Base-by-base conservation (phyloP, 2,797 vertebrate genomes). In the Pangasius mekongensis region DNA sequence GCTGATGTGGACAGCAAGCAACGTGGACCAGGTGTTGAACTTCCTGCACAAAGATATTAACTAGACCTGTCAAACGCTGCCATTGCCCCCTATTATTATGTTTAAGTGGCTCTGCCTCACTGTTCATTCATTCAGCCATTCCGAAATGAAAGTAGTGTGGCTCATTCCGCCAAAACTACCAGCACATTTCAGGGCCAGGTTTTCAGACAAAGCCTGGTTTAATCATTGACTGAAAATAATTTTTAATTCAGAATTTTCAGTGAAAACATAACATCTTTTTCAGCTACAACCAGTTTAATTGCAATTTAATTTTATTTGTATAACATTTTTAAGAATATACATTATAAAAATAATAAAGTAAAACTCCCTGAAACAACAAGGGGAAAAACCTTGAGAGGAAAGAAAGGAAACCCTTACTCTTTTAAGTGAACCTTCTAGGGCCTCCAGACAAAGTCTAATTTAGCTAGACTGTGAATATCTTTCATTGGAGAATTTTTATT, bases 21-120 rank as follows among this genome's bases (percentile, higher is more conserved):
- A 92, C 93, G 86, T 54, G 87, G 92, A 97, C 96, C 98, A 98
- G 97, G 96, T 98, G 97, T 97, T 97, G 93, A 92, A 91, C 95
- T 97, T 97, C 97, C 97, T 97, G 96, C 96, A 96, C 96, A 97
- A 94, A 97, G 95, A 97, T 94, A 95, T 97, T 96, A 95, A 94
- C 94, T 91, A 84, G 92, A 92, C 92, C 95, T 94, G 95, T 93
- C 90, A 91, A 95, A 92, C 93, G 89, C 91, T 95, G 96, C 95
- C 95, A 95, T 93, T 93, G 92, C 89, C 92, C 95, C 94, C 95
- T 96, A 94, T 98, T 94, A 97, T 97, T 97, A 97, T 93, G 91
- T 92, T 85, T 77, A 89, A 93, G 93, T 93, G 90, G 56, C 22
- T 88, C 81, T 91, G 89, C 88, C 87, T 90, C 80, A 86, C 83